Evolutionary conservation across 2,113 vertebrate species (phyloP).

Genomic region (Benitochromis conjunctus): DNA sequence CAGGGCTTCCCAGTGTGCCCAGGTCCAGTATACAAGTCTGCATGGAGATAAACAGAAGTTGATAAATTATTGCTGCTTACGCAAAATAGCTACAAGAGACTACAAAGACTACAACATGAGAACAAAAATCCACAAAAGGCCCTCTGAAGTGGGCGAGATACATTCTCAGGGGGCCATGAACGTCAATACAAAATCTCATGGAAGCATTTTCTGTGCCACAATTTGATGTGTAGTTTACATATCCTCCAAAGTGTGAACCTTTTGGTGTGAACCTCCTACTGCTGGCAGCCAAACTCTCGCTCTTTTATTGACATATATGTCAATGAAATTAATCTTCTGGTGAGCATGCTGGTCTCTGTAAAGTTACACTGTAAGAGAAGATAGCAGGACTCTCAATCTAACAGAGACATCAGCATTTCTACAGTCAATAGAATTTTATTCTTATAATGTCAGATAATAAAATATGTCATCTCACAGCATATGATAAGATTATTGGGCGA

Average conservation of each 20-base stretch:
- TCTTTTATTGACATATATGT: fast-evolving
- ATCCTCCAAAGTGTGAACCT: not conserved
- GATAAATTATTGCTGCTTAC: not conserved
- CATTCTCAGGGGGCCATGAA: not conserved
- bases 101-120: not conserved
- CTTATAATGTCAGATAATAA: not conserved
- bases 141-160: not conserved
- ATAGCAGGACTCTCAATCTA: not conserved
- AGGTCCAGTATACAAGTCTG: not conserved
- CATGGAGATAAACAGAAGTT: not conserved
- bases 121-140: not conserved
- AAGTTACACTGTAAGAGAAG: not conserved
- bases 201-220: not conserved
- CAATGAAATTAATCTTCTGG: no score
- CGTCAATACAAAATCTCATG: fast-evolving
- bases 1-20: not conserved
- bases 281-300: not conserved
- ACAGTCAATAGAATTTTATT: not conserved
- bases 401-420: no score
- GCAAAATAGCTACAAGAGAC: not conserved
- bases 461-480: not conserved
- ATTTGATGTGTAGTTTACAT: not conserved
- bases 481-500: not conserved
- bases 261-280: not conserved
- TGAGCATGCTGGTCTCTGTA: not conserved